These are phyloP conservation scores for Mythimna pallens DNA, from an alignment of 2,888 invertebrate genomes.

Conservation along the genomic window DNA sequence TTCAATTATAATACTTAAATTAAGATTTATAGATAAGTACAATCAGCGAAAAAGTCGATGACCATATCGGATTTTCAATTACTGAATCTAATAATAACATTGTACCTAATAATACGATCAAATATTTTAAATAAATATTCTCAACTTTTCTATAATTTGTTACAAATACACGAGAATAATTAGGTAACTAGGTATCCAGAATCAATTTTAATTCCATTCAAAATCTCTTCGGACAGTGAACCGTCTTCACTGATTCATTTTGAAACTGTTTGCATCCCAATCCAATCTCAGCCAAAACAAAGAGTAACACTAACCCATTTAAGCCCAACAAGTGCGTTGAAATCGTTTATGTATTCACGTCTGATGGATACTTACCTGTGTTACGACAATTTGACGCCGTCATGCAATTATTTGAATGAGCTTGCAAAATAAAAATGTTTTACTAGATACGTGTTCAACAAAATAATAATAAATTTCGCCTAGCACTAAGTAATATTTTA, in stretches of 20 bases:
- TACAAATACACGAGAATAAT: not conserved
- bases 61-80: not conserved
- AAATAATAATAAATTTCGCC: not conserved
- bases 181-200: not conserved
- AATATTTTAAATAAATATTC: not conserved
- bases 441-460: not conserved
- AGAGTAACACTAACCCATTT: conserved; percentile 31
- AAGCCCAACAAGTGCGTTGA: conserved; percentile 27
- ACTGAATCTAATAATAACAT: not conserved
- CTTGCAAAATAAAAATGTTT: conserved; percentile 8
- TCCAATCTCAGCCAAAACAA: conserved; percentile 11
- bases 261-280: not conserved
- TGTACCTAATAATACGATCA: not conserved
- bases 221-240: not conserved
- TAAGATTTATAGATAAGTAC: not conserved
- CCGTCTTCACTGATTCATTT: not conserved
- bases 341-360: not conserved
- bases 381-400: not conserved
- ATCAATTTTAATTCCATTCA: not conserved
- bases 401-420: conserved; percentile 27
- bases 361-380: not conserved
- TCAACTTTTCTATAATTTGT: not conserved
- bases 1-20: not conserved
- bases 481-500: not conserved
- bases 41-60: not conserved